Base-by-base conservation (phyloP, 2,113 vertebrate genomes). In the Porphyrio hochstetteri region DNA sequence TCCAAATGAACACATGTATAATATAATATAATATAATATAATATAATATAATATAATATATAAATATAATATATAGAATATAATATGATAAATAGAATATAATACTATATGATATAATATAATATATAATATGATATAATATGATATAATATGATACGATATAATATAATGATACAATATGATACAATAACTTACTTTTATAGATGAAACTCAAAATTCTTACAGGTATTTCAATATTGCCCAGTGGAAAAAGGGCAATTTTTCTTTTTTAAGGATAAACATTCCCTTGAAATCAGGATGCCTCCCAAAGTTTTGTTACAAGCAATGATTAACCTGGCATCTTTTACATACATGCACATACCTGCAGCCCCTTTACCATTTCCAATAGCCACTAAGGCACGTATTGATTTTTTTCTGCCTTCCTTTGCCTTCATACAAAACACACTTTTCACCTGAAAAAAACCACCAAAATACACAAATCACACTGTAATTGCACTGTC, bases 361-460 rank as follows among this genome's bases (percentile, higher is more conserved):
- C 99, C 99, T 98, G 99, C 99, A 3, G 98, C 98, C 65, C 99
- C 99, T 31, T 98, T 98, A 33, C 99, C 99, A 23, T 99, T 99
- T 52, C 99, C 99, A 85, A 99, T 97, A 5, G 93, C 99, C 2
- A 99, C 99, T 80, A 99, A 96, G 74, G 98, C 98, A 80, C 99
- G 99, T 35, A 99, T 7, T 10, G 99, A 98, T 67, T 97, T 99
- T 96, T 98, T 99, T 78, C 99, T 98, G 95, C 99, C 99, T 88
- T 99, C 99, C 75, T 98, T 99, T 71, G 98, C 99, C 2, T 99
- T 99, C 99, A 99, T 99, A 95, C 98, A 99, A 94, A 99, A 99
- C 79, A 99, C 99, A 70, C 89, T 99, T 98, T 98, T 99, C 85
- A 99, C 96, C 99, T 99, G 93, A 68, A 72, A 93, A 93, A 83